phyloP scores from a whole-genome alignment of 1,140 invertebrate species.

The Listronotus oregonensis region DNA sequence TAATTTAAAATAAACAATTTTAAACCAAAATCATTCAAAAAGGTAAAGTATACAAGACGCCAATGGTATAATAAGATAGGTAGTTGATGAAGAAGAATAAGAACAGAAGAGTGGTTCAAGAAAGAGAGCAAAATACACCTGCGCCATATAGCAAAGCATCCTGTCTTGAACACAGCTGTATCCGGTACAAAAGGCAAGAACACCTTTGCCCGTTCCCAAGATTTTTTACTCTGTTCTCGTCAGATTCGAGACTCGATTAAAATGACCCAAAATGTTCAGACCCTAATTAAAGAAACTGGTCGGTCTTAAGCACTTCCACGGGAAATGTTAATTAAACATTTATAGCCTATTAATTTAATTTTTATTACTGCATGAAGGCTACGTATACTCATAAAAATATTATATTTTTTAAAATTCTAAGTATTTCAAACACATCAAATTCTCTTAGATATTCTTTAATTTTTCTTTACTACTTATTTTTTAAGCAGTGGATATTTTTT shows the following conservation, averaged over 20 bases:
- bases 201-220: constrained; percentile 47
- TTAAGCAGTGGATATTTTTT: no score
- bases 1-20: background rate
- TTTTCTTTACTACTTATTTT: no score
- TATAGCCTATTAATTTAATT: background rate
- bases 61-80: background rate
- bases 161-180: constrained; percentile 53
- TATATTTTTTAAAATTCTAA: no score
- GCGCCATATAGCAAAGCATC: constrained; percentile 45
- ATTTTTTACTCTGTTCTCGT: constrained; percentile 37
- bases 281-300: constrained; percentile 29
- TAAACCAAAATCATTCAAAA: background rate
- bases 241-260: constrained; percentile 35
- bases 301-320: constrained; percentile 17
- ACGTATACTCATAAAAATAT: no score
- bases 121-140: constrained; percentile 46
- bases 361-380: background rate
- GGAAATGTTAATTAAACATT: constrained; percentile 20
- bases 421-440: no score
- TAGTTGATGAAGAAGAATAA: constrained; percentile 12
- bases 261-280: constrained; percentile 26
- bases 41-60: background rate
- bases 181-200: constrained; percentile 51
- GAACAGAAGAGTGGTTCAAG: constrained; percentile 47
- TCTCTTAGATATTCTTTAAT: no score